A percentile compares a stretch with the other conserved stretches of the same genome.
Conservation (phyloP, 2,888 invertebrate species). For the Gonocerus acuteangulatus region DNA sequence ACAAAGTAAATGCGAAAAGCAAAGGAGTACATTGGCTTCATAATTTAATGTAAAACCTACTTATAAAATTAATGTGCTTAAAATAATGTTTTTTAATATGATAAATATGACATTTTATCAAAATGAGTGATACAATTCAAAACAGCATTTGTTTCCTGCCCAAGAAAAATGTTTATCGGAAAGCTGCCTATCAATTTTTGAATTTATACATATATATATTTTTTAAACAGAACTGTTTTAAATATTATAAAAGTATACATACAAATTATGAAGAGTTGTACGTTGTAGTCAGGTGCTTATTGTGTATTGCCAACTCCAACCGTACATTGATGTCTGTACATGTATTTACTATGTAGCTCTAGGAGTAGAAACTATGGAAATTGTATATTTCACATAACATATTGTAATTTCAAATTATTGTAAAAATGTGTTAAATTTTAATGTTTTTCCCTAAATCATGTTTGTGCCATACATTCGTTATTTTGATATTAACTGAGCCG, state of each 20-base stretch:
- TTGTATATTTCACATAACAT: neutral
- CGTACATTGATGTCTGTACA: constrained; percentile 2
- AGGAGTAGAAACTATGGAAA: constrained; percentile 5
- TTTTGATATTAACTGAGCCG: neutral
- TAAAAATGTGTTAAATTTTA: neutral
- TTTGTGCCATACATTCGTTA: constrained; percentile 6
- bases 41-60: neutral
- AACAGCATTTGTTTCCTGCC: neutral
- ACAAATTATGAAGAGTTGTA: neutral
- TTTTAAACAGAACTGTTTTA: neutral
- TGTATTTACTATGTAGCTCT: neutral
- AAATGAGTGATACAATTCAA: neutral
- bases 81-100: neutral
- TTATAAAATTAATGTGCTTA: neutral
- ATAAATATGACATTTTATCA: neutral
- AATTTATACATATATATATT: neutral
- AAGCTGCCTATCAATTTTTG: neutral
- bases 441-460: neutral
- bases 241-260: neutral
- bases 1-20: neutral
- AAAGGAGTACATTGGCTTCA: neutral
- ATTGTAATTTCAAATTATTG: neutral
- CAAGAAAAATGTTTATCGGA: neutral
- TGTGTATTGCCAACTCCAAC: constrained; percentile 2
- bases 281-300: constrained; percentile 12